These are phyloP conservation scores for Caenorhabditis latens DNA, from an alignment of 1,140 invertebrate genomes.

Conservation along the genomic window DNA sequence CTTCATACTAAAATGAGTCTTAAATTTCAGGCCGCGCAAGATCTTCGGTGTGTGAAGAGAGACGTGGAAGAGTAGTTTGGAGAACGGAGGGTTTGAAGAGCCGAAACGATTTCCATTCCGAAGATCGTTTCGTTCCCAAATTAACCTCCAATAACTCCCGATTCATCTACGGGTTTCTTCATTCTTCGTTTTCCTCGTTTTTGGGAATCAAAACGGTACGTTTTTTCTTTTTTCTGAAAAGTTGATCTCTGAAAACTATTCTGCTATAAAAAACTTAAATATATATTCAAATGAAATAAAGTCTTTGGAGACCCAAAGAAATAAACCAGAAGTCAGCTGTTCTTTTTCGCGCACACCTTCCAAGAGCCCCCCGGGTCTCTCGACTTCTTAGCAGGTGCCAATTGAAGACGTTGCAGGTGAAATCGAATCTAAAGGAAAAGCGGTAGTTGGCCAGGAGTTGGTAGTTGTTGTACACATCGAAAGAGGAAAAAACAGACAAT, in stretches of 20 bases:
- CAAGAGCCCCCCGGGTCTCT: too few relatives aligned
- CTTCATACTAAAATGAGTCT: too few relatives aligned
- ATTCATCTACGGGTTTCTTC: constrained; percentile 5
- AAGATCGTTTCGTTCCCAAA: not conserved
- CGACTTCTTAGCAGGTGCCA: too few relatives aligned
- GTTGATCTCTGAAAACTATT: too few relatives aligned
- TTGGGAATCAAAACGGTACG: not conserved
- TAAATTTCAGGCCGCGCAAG: constrained; percentile 7
- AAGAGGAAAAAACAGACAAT: constrained; percentile 35
- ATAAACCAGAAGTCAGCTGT: too few relatives aligned
- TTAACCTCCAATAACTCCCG: not conserved
- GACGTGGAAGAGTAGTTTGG: not conserved
- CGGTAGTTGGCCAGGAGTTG: not conserved
- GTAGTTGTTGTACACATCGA: not conserved
- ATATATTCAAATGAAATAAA: too few relatives aligned
- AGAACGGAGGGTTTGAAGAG: not conserved
- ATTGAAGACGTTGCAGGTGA: constrained; percentile 20
- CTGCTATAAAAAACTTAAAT: too few relatives aligned
- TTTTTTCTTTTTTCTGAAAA: not conserved
- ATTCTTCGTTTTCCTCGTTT: not conserved
- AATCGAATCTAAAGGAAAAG: not conserved
- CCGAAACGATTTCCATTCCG: not conserved
- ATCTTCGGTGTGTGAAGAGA: constrained; percentile 3
- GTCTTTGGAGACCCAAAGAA: too few relatives aligned
- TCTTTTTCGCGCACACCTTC: too few relatives aligned